Base-by-base conservation (phyloP, 2,797 vertebrate genomes). In the Sphenopsis melanotis region DNA sequence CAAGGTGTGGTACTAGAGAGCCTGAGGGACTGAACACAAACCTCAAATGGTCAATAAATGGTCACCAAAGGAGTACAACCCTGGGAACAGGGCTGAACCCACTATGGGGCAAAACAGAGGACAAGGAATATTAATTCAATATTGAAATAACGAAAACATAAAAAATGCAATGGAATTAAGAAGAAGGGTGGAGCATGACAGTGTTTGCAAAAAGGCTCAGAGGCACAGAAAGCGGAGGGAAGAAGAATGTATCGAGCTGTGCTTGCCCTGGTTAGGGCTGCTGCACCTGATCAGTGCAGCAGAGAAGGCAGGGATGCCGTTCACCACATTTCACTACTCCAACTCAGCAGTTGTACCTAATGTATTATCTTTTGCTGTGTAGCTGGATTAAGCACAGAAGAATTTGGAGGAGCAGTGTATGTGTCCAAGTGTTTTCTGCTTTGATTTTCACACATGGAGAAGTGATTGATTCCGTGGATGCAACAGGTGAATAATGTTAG, bases 221-320 rank as follows among this genome's bases (percentile, higher is more conserved):
- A 34, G 64, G 44, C 19, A 86, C 39, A 34, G 41, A 68, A 72
- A 79, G 74, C 24, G 22, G 12, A 53, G 8, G 23, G 16, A 49
- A 39, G 27, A 83, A 52, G 53, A 89, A 49, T 5, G 12, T 17
- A 18, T 22, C 4, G 20, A 84, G 49, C 11, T 59, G 15, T 71
- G 47, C 20, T 44, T 24, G 41, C 27, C 36, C 32, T 26, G 20
- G 5, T 24, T 30, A 49, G 36, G 60, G 56, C 44, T 91, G 65
- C 37, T 52, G 29, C 4, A 20, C 32, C 9, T 0, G 0, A 15
- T 44, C 55, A 44, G 41, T 1, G 5, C 32, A 9, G 44, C 47
- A 66, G 39, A 29, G 42, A 55, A 61, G 21, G 16, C 15, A 72
- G 53, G 3, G 1, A 34, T 60, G 41, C 9, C 29, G 27, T 44